Base-by-base conservation (phyloP, 2,113 vertebrate species). In the Eurystomus gularis region DNA sequence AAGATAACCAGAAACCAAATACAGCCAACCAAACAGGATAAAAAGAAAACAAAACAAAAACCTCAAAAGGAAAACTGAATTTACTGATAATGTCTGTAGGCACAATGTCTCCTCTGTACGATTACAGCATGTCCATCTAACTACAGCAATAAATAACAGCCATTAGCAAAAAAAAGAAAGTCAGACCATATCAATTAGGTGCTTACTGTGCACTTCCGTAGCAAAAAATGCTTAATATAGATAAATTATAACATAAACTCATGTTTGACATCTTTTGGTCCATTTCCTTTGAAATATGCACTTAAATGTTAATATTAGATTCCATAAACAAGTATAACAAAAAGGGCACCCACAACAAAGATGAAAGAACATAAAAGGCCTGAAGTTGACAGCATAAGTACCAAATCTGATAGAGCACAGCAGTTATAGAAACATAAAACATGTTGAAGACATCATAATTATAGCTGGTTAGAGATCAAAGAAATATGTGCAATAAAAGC, bases 391-490 rank as follows among this genome's bases (percentile, higher is more conserved):
- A 96, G 94, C 86, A 6, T 88, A 96, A 96, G 83, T 88, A 96
- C 48, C 48, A 91, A 95, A 94, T 86, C 65, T 94, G 96, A 88
- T 93, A 42, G 31, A 94, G 75, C 54, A 86, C 70, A 94, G 78
- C 86, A 84, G 88, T 97, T 97, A 93, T 12, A 91, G 68, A 95
- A 96, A 93, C 82, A 97, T 96, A 96, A 97, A 97, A 88, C 79
- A 86, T 94, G 92, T 88, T 96, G 94, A 96, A 96, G 97, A 96
- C 88, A 90, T 96, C 68, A 48, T 93, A 97, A 97, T 96, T 96
- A 95, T 94, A 95, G 82, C 72, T 97, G 82, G 79, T 96, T 96
- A 95, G 72, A 96, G 92, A 97, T 96, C 92, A 97, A 97, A 97
- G 95, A 86, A 81, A 61, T 68, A 68, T 31, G 48, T 84, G 90